Evolutionary conservation across 2,113 vertebrate species (phyloP), one percentile per base, ranked within the genome.

Genomic region (Sitta europaea): DNA sequence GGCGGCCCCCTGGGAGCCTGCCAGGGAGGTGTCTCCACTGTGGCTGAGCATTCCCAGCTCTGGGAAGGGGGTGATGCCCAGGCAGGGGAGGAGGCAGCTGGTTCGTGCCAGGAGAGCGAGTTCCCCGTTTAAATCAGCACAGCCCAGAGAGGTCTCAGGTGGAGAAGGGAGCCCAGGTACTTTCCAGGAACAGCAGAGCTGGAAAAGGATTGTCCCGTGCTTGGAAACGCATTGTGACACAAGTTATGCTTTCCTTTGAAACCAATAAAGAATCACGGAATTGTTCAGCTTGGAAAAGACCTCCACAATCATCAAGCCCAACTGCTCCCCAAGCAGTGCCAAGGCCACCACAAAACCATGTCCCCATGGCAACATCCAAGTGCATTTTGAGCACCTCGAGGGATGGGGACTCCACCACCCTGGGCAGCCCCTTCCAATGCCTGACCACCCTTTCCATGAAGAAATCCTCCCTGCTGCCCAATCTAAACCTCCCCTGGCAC

Each of bases 161-260:
- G 55, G 1, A 40, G 47, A 36, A 78, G 9, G 14, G 15, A 83
- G 36, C 16, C 18, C 36, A 35, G 47, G 35, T 24, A 8, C 25
- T 50, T 80, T 36, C 43, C 27, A 67, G 90, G 23, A 63, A 1
- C n/a, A 58, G 42, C 58, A 25, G 12, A 33, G n/a, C 31, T 36
- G 29, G 72, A 47, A 55, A 76, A 89, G 24, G 28, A 63, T 65
- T 16, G 8, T 40, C 33, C 53, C 14, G 25, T 22, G 15, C 47
- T 77, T 29, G 10, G 28, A 45, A 80, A 84, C 17, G 23, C 8
- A 5, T 3, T 0, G 5, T 21, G 35, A 38, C 2, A 1, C 2
- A 14, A 61, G 28, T 20, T 55, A 33, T 0, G 8, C 16, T 36
- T 18, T 38, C 17, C n/a, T 65, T 29, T 51, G 11, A 57, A 87